Conservation (phyloP, 1,140 invertebrate genomes). For the Hormaphis cornu region DNA sequence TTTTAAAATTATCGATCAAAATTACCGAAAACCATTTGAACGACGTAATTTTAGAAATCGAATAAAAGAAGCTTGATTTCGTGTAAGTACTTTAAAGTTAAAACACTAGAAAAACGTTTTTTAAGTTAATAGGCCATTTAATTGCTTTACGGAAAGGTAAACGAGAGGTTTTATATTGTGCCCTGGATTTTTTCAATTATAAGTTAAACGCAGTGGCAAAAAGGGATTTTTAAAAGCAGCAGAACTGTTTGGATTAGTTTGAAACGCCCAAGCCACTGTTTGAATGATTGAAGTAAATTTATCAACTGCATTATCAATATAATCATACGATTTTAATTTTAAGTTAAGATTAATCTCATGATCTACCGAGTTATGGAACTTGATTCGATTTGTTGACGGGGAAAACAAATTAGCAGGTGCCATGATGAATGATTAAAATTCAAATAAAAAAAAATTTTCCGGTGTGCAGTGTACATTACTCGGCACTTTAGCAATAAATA, state of each 20-base stretch:
- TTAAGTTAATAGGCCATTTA: not conserved
- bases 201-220: not conserved
- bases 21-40: no score
- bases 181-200: not conserved
- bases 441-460: not conserved
- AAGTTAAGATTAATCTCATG: not conserved
- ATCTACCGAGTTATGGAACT: not conserved
- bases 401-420: not conserved
- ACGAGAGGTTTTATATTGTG: not conserved
- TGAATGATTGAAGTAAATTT: not conserved
- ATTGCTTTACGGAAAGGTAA: not conserved
- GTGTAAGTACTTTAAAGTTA: no score
- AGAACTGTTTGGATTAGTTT: not conserved
- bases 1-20: no score
- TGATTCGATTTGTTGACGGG: not conserved
- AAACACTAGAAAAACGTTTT: not conserved
- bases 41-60: no score
- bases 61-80: no score
- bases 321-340: not conserved
- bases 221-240: not conserved
- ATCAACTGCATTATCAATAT: not conserved
- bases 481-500: not conserved
- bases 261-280: conserved; percentile 32
- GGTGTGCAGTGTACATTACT: not conserved
- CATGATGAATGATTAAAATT: not conserved